phyloP scores from a whole-genome alignment of 2,797 vertebrate species.

The Pangasius djambal region DNA sequence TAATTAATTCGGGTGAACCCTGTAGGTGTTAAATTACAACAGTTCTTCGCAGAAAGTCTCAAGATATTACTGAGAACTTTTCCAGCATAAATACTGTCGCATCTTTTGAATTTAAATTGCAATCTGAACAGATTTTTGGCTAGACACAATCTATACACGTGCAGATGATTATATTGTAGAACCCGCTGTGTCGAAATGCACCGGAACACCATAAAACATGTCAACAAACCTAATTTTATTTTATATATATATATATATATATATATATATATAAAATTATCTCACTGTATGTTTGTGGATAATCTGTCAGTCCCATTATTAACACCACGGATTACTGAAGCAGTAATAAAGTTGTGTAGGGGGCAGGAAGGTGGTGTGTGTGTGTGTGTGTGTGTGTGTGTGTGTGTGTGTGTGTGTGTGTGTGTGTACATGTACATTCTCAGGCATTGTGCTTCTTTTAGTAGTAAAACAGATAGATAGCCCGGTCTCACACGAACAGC shows the following conservation, averaged over 20 bases:
- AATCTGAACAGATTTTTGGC: not conserved
- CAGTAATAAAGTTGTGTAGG: not conserved
- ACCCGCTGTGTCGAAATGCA: not conserved
- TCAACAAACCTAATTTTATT: not conserved
- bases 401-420: conserved; percentile 50
- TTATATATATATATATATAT: no score
- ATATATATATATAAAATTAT: not conserved
- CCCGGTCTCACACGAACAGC: conserved; percentile 54
- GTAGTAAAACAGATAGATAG: conserved; percentile 54
- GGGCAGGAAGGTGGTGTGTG: conserved; percentile 22
- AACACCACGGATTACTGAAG: not conserved
- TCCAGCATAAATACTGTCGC: not conserved
- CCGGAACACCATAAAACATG: not conserved
- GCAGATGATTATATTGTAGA: not conserved
- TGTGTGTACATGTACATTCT: conserved; percentile 54
- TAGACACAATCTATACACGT: not conserved
- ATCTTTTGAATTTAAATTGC: not conserved
- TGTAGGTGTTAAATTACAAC: not conserved
- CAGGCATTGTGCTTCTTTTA: conserved; percentile 19
- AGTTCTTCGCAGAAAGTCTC: not conserved
- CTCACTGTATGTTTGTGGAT: no score
- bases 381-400: conserved; percentile 24
- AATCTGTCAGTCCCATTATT: no score
- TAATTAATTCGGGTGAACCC: not conserved
- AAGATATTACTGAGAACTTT: not conserved